Conservation (phyloP, 2,888 invertebrate genomes). For the Drosophila falleni region DNA sequence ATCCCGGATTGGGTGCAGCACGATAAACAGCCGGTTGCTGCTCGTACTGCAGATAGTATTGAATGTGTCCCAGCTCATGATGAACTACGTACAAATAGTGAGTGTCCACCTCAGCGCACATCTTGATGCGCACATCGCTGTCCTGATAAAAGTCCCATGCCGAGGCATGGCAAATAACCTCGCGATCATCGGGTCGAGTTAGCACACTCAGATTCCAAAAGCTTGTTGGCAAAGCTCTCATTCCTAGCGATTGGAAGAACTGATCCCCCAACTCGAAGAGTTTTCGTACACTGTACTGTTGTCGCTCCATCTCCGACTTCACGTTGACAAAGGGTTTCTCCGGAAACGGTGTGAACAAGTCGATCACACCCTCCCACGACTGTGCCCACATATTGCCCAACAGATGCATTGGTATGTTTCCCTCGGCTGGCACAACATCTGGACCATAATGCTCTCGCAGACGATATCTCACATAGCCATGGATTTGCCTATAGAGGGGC, state of each 20-base stretch:
- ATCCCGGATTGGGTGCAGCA: constrained; percentile 87
- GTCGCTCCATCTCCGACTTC: constrained; percentile 89
- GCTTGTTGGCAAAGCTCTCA: constrained; percentile 90
- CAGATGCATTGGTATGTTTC: constrained; percentile 92
- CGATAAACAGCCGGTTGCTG: constrained; percentile 87
- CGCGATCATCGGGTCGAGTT: constrained; percentile 90
- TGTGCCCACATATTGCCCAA: constrained; percentile 94
- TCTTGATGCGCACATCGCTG: constrained; percentile 91
- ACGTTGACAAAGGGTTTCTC: constrained; percentile 90
- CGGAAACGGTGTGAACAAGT: constrained; percentile 90
- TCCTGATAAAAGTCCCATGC: constrained; percentile 95
- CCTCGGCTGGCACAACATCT: constrained; percentile 87
- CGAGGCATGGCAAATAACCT: constrained; percentile 93
- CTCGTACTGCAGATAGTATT: constrained; percentile 89
- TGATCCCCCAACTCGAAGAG: constrained; percentile 94
- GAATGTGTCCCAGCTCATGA: constrained; percentile 90
- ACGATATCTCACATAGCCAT: constrained; percentile 92
- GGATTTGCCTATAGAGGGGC: constrained; percentile 93
- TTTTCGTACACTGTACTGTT: constrained; percentile 90
- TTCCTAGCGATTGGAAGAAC: constrained; percentile 93
- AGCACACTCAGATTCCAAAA: constrained; percentile 95
- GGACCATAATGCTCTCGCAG: constrained; percentile 90
- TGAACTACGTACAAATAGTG: constrained; percentile 88
- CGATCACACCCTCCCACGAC: constrained; percentile 87
- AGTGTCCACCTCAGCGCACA: constrained; percentile 87